Evolutionary conservation across 2,113 vertebrate genomes (phyloP).

Genomic region (Hymenochirus boettgeri): DNA sequence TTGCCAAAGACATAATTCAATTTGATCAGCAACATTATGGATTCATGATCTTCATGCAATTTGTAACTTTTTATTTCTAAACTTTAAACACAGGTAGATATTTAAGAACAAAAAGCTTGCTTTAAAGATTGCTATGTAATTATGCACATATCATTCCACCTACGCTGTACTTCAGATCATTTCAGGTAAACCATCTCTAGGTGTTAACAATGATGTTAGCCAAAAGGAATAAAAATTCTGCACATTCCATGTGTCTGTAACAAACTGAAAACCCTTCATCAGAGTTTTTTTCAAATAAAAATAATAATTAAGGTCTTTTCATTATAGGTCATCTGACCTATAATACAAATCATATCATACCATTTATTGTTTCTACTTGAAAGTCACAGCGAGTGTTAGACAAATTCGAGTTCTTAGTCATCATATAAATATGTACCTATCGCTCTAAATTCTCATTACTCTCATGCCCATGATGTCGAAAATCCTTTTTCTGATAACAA

Average conservation of each 20-base stretch:
- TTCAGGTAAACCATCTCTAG: slow-evolving; percentile 53
- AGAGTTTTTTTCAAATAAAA: slow-evolving; percentile 59
- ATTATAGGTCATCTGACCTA: slow-evolving; percentile 62
- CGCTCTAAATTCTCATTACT: slow-evolving; percentile 50
- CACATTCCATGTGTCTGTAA: slow-evolving; percentile 52
- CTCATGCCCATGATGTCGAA: slow-evolving; percentile 41
- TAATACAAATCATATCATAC: slow-evolving; percentile 61
- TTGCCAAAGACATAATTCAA: not conserved
- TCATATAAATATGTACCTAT: slow-evolving; percentile 61
- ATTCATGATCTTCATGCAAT: slow-evolving; percentile 1
- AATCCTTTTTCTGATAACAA: not conserved
- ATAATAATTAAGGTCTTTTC: slow-evolving; percentile 66
- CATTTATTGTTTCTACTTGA: slow-evolving; percentile 69
- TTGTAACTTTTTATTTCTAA: slow-evolving; percentile 33
- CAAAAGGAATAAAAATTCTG: slow-evolving; percentile 44
- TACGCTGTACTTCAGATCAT: slow-evolving; percentile 45
- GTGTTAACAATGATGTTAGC: slow-evolving; percentile 50
- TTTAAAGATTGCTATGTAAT: slow-evolving; percentile 49
- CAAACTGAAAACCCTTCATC: slow-evolving; percentile 59
- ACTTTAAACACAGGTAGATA: slow-evolving; percentile 39
- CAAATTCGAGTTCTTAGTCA: slow-evolving; percentile 65
- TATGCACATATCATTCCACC: slow-evolving; percentile 44
- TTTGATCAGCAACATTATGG: not conserved
- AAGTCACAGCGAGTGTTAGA: slow-evolving; percentile 52
- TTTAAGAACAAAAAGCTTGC: slow-evolving; percentile 39